Evolutionary conservation across 1,140 invertebrate species (phyloP), one percentile per base, ranked within the genome.

Genomic region (Sarcophaga bullata): DNA sequence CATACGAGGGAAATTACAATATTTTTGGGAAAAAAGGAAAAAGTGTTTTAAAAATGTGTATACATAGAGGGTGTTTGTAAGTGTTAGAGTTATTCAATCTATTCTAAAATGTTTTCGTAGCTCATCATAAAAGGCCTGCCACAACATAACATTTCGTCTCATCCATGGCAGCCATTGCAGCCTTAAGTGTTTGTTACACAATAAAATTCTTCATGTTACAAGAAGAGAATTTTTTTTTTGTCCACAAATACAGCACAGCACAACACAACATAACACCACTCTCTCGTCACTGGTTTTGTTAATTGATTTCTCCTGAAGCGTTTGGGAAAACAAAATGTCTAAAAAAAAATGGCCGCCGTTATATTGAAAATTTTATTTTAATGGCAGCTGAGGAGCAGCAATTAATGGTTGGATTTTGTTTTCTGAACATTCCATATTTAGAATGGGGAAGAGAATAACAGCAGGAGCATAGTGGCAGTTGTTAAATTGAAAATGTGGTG

Each of bases 291-390:
- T 62, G 11, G 62, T 25, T 68, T 37, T 68, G 54, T 68, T 68
- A 68, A 68, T 68, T 68, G 62, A 68, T 68, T 68, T 68, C 62
- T 68, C 62, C 62, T 8, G 62, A 68, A 68, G 62, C 62, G 25
- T 37, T 37, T 37, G 25, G 25, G 1, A 37, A 37, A 37, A 37
- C 25, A 37, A 37, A 37, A 37, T 25, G n/a, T 62, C 11, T 62
- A 62, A 62, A 62, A 13, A 62, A 62, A 62, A 15, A 62, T 62
- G 54, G 54, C 11, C 54, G 54, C n/a, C 15, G 15, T 15, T 15
- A 62, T 62, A n/a, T 17, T 62, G 58, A 62, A 62, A 17, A 8
- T 62, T 62, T 62, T 13, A 13, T 19, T 68, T 4, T 19, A 25
- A 37, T 37, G 25, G 25, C 25, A 37, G 25, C 25, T 68, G 62